Evolutionary conservation across 2,888 invertebrate species (phyloP).

Genomic region (Atrina japonica): DNA sequence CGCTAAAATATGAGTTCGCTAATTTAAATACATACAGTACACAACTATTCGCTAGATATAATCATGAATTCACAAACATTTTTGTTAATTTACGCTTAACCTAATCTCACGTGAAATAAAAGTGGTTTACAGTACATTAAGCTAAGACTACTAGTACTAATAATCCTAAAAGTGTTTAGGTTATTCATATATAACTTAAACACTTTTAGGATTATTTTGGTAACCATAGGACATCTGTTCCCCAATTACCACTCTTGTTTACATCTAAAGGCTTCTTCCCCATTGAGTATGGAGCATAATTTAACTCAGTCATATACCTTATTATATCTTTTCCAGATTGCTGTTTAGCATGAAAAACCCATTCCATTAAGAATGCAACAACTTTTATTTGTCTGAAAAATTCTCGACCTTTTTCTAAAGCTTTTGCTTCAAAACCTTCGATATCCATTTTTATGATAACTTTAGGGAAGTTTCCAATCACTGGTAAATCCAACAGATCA

Average conservation of each 20-base stretch:
- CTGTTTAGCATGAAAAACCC: conserved; percentile 36
- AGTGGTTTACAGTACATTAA: no score
- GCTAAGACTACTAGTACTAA: no score
- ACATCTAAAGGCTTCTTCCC: conserved; percentile 10
- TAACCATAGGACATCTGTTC: conserved; percentile 36
- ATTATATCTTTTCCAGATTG: conserved; percentile 26
- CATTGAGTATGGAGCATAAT: conserved; percentile 23
- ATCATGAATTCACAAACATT: no score
- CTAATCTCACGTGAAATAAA: no score
- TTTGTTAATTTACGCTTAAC: no score
- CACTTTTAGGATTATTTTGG: no score
- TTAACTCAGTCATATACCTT: conserved; percentile 24
- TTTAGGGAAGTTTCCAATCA: conserved; percentile 29
- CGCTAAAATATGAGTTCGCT: no score
- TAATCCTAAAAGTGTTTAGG: no score
- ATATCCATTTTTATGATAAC: conserved; percentile 44
- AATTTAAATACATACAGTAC: no score
- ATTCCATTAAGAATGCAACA: conserved; percentile 37
- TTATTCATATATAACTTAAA: no score
- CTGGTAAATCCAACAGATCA: conserved; percentile 35
- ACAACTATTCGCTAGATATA: no score
- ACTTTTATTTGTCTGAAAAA: conserved; percentile 39
- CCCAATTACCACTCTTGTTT: conserved; percentile 23
- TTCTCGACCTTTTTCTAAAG: conserved; percentile 19
- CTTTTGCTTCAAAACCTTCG: conserved; percentile 41